A percentile compares a stretch with the other conserved stretches of the same genome.
phyloP scores from a whole-genome alignment of 2,888 invertebrate genomes.

The Ariolimax columbianus region DNA sequence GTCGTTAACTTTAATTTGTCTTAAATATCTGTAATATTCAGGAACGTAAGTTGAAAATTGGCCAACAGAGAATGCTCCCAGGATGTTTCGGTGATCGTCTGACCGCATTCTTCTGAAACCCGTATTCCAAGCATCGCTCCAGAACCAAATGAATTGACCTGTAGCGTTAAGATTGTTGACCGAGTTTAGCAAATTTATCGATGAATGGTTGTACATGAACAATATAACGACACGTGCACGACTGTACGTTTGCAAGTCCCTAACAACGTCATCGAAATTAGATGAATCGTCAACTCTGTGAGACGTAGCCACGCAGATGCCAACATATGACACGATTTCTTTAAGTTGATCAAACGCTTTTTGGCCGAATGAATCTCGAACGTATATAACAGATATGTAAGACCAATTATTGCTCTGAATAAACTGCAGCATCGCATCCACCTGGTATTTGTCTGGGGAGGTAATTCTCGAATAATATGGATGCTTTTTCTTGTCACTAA shows the following conservation, averaged over 20 bases:
- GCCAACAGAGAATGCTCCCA: conserved; percentile 61
- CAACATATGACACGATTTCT: conserved; percentile 40
- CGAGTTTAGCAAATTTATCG: conserved; percentile 56
- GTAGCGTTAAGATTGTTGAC: conserved; percentile 47
- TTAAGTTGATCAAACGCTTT: conserved; percentile 59
- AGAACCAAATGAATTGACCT: conserved; percentile 66
- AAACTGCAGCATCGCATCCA: conserved; percentile 60
- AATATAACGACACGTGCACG: conserved; percentile 63
- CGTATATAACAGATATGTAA: conserved; percentile 87
- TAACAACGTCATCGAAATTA: conserved; percentile 50
- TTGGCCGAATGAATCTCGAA: conserved; percentile 81
- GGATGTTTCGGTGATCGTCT: conserved; percentile 57
- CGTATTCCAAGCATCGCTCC: conserved; percentile 63
- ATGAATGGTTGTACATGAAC: conserved; percentile 61
- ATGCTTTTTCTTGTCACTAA: conserved; percentile 61
- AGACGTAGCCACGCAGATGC: conserved; percentile 62
- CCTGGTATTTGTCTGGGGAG: conserved; percentile 65
- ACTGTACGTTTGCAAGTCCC: conserved; percentile 42
- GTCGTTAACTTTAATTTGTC: conserved; percentile 53
- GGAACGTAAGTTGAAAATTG: conserved; percentile 45
- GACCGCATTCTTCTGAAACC: conserved; percentile 44
- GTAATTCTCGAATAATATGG: conserved; percentile 69
- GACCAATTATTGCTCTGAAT: conserved; percentile 83
- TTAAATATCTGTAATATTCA: conserved; percentile 63
- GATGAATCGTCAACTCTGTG: conserved; percentile 39